Evolutionary conservation across 2,888 invertebrate genomes (phyloP).

Genomic region (Lepidocyrtinus sp.): DNA sequence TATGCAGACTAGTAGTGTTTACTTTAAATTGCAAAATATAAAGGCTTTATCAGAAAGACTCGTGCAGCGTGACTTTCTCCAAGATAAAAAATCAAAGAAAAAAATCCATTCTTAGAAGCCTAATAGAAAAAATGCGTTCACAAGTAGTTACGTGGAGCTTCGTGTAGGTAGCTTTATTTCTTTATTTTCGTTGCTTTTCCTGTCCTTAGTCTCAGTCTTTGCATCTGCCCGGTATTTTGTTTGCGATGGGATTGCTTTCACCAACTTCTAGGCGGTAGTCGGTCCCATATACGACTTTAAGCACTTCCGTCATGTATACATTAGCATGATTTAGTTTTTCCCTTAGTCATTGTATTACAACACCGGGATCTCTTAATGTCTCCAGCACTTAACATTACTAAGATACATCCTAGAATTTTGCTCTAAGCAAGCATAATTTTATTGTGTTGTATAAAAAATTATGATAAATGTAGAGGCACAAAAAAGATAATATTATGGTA

Average conservation of each 20-base stretch:
- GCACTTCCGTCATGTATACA: slow-evolving; percentile 28
- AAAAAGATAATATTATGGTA: slow-evolving; percentile 9
- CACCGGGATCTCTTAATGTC: background rate
- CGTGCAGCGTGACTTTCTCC: too few relatives aligned
- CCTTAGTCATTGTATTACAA: background rate
- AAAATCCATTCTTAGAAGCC: too few relatives aligned
- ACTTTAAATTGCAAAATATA: too few relatives aligned
- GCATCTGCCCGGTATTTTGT: too few relatives aligned
- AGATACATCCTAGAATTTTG: background rate
- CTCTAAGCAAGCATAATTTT: slow-evolving; percentile 15
- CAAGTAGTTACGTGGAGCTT: too few relatives aligned
- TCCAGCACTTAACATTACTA: background rate
- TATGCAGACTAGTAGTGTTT: too few relatives aligned
- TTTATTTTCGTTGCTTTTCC: background rate
- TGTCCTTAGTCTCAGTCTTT: background rate
- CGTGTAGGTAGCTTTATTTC: too few relatives aligned
- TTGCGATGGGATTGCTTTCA: too few relatives aligned
- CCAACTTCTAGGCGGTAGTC: too few relatives aligned
- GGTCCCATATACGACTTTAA: background rate
- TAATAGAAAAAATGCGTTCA: too few relatives aligned
- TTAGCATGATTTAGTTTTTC: slow-evolving; percentile 45
- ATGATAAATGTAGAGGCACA: slow-evolving; percentile 1
- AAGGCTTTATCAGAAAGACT: too few relatives aligned
- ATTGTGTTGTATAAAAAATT: background rate
- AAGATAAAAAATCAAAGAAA: too few relatives aligned